phyloP scores from a whole-genome alignment of 2,888 invertebrate genomes.

The Xestia c-nigrum region DNA sequence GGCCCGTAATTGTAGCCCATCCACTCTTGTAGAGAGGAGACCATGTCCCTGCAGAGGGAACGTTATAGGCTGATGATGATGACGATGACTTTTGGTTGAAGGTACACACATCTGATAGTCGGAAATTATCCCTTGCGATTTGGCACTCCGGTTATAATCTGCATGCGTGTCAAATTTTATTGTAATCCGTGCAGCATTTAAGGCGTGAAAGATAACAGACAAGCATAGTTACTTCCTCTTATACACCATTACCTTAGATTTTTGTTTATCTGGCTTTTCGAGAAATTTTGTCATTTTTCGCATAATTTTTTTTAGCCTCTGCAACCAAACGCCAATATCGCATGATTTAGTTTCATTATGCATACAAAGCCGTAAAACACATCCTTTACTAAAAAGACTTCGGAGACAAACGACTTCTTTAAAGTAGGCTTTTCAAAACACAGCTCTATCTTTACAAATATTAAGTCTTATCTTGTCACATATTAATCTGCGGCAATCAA shows the following conservation, averaged over 20 bases:
- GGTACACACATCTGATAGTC: too few species aligned
- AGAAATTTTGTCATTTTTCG: background rate
- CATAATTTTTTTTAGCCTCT: too few species aligned
- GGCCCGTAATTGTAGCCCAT: too few species aligned
- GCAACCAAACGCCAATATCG: background rate
- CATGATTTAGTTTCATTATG: too few species aligned
- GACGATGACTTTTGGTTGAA: too few species aligned
- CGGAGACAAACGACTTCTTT: background rate
- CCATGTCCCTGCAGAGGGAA: too few species aligned
- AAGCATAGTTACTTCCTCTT: background rate
- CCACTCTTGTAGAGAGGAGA: too few species aligned
- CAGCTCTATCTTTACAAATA: slow-evolving; percentile 38
- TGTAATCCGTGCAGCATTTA: background rate
- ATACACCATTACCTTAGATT: background rate
- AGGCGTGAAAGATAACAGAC: background rate
- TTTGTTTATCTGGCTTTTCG: background rate
- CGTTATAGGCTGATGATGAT: too few species aligned
- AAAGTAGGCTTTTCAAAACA: slow-evolving; percentile 6
- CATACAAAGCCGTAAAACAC: background rate
- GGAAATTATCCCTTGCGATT: background rate
- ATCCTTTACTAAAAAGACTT: background rate
- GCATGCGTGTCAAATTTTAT: background rate
- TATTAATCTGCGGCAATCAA: slow-evolving; percentile 57
- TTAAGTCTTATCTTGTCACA: slow-evolving; percentile 37
- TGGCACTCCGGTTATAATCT: background rate